Evolutionary conservation across 2,797 vertebrate genomes (phyloP).

Genomic region (Rhinogobio ventralis): DNA sequence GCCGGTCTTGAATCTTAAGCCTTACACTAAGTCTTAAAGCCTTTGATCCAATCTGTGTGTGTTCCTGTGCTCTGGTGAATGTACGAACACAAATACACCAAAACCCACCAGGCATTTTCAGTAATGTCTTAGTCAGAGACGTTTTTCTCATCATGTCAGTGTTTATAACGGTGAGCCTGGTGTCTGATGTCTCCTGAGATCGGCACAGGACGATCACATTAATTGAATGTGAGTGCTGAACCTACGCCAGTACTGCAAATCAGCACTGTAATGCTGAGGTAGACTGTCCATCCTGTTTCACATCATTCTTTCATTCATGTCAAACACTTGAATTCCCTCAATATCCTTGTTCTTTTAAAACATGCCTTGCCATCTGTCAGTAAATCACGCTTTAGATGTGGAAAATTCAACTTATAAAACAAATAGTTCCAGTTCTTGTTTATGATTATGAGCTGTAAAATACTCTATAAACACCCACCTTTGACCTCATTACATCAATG

Average conservation of each 20-base stretch:
- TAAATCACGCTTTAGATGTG: too few species aligned
- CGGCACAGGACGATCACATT: constrained; percentile 55
- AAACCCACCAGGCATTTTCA: neutral
- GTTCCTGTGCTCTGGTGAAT: neutral
- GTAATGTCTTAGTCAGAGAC: neutral
- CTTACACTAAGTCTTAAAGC: neutral
- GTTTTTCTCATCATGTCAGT: neutral
- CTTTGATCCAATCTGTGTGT: neutral
- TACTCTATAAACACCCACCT: too few species aligned
- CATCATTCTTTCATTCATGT: constrained; percentile 18
- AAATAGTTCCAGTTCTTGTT: too few species aligned
- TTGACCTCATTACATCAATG: too few species aligned
- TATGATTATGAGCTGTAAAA: too few species aligned
- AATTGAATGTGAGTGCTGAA: constrained; percentile 54
- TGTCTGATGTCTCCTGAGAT: constrained; percentile 48
- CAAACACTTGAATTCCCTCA: neutral
- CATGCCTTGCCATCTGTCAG: too few species aligned
- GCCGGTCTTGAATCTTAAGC: neutral
- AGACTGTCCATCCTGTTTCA: neutral
- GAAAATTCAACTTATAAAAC: too few species aligned
- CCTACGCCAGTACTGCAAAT: constrained; percentile 25
- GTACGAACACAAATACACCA: neutral
- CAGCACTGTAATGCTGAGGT: constrained; percentile 22
- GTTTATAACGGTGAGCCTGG: neutral
- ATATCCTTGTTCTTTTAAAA: too few species aligned